Evolutionary conservation across 2,113 vertebrate genomes (phyloP).

Genomic region (Forbesichthys papilliferus): DNA sequence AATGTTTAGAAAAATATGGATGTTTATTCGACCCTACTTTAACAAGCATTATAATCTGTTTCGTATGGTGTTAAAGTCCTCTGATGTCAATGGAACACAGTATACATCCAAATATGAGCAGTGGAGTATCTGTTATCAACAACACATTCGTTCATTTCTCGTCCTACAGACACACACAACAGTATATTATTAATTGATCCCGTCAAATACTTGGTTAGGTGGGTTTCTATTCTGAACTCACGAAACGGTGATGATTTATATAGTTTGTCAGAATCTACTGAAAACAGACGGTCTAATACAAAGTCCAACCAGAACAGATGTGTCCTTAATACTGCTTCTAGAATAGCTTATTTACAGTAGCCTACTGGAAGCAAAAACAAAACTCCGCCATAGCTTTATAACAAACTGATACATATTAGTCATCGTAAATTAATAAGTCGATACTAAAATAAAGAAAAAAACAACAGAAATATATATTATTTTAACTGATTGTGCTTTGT

Average conservation of each 20-base stretch:
- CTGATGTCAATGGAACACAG: conserved; percentile 72
- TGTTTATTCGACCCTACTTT: conserved; percentile 79
- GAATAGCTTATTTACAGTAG: conserved; percentile 81
- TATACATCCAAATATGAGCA: conserved; percentile 78
- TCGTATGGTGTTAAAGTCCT: conserved; percentile 54
- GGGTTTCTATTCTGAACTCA: conserved; percentile 76
- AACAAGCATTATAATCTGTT: conserved; percentile 72
- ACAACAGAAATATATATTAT: conserved; percentile 37
- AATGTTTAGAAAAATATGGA: conserved; percentile 81
- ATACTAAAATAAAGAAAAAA: conserved; percentile 49
- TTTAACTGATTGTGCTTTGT: conserved; percentile 80
- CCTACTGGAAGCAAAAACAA: conserved; percentile 73
- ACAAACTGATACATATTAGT: conserved; percentile 70
- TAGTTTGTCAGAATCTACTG: conserved; percentile 68
- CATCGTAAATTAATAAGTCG: conserved; percentile 64
- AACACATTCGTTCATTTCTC: conserved; percentile 70
- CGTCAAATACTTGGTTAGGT: conserved; percentile 74
- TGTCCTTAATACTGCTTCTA: conserved; percentile 73
- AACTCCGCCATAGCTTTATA: conserved; percentile 63
- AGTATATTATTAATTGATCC: conserved; percentile 69
- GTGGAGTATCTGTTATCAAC: conserved; percentile 59
- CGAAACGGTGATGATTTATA: conserved; percentile 70
- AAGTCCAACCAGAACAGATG: conserved; percentile 75
- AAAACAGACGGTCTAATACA: conserved; percentile 77
- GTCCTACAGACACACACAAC: conserved; percentile 69